A percentile compares a stretch with the other conserved stretches of the same genome.
Conservation (phyloP, 1,140 invertebrate species). For the Venturia canescens region DNA sequence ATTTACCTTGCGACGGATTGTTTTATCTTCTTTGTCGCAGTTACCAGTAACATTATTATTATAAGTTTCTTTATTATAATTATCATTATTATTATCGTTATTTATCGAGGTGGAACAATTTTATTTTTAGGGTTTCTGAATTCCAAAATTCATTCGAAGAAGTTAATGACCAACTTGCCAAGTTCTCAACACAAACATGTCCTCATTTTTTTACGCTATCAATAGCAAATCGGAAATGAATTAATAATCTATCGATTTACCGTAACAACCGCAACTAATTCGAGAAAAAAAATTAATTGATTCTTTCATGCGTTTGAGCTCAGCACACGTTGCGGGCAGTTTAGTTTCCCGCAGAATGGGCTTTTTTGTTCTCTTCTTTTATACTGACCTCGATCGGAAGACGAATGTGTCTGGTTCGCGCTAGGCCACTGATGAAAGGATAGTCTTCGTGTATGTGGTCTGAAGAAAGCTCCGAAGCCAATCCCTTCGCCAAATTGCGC, state of each 20-base stretch:
- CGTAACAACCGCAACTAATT: background rate
- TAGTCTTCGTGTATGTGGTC: background rate
- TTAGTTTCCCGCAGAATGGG: background rate
- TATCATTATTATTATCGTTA: too few species aligned
- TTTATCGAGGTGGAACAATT: too few species aligned
- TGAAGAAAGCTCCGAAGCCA: background rate
- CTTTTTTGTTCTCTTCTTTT: slow-evolving; percentile 10
- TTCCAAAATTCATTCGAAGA: too few species aligned
- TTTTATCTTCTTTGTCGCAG: too few species aligned
- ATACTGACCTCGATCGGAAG: slow-evolving; percentile 38
- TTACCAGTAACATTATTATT: too few species aligned
- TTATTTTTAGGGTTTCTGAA: too few species aligned
- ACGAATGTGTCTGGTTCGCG: slow-evolving; percentile 52
- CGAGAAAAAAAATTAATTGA: background rate
- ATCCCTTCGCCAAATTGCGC: slow-evolving; percentile 1
- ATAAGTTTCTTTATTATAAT: too few species aligned
- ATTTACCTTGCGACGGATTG: too few species aligned
- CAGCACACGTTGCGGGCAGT: background rate
- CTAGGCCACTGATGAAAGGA: slow-evolving; percentile 21
- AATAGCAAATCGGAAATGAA: background rate
- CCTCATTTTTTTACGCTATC: background rate
- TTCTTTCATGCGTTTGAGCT: background rate
- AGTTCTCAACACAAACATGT: background rate
- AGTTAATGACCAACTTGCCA: too few species aligned
- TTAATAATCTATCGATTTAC: background rate